These are phyloP conservation scores for Pseudomyrmex gracilis DNA, from an alignment of 1,140 invertebrate species.

Conservation along the genomic window DNA sequence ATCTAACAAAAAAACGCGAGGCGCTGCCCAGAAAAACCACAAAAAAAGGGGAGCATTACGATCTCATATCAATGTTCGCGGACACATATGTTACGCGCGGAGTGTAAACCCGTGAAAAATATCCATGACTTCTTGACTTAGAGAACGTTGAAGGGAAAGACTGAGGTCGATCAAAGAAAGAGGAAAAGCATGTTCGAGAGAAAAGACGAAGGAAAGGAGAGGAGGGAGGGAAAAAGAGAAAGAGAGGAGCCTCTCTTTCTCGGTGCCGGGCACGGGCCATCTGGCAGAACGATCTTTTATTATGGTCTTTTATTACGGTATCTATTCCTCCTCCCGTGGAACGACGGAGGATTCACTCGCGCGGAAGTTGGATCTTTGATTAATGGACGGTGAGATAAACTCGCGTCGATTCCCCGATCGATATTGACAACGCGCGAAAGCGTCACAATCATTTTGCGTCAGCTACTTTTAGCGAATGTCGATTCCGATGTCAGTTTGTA, in stretches of 20 bases:
- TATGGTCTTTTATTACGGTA: conserved; percentile 75
- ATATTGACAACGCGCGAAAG: conserved; percentile 15
- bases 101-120: conserved; percentile 24
- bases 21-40: neutral
- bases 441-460: neutral
- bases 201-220: conserved; percentile 12
- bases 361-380: conserved; percentile 76
- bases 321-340: conserved; percentile 73
- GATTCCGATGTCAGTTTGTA: neutral
- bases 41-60: conserved; percentile 16
- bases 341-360: conserved; percentile 75
- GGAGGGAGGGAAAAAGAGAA: neutral
- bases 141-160: conserved; percentile 50
- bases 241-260: conserved; percentile 48
- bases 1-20: neutral
- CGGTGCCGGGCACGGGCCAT: conserved; percentile 78
- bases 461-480: neutral
- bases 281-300: conserved; percentile 78
- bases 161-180: conserved; percentile 13
- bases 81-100: neutral
- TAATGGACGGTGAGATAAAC: conserved; percentile 71
- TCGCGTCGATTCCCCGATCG: conserved; percentile 27
- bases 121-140: neutral
- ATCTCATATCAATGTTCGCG: conserved; percentile 11
- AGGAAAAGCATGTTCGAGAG: conserved; percentile 30